Percentiles rank a stretch among this genome's conserved stretches.
phyloP scores from a whole-genome alignment of 2,113 vertebrate species.

The Labeo catla region DNA sequence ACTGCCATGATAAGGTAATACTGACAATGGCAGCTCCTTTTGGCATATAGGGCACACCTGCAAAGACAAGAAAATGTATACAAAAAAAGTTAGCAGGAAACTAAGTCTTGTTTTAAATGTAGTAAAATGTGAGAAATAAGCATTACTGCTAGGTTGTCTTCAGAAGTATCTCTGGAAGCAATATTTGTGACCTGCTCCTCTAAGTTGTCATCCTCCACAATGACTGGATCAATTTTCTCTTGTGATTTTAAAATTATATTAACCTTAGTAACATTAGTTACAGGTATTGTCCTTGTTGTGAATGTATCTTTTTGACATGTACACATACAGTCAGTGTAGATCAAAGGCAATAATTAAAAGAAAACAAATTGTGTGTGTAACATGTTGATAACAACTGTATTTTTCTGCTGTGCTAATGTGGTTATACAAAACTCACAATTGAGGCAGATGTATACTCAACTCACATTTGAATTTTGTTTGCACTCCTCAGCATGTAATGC shows the following conservation, averaged over 20 bases:
- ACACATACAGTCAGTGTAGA: not conserved
- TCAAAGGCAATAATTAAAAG: too few relatives aligned
- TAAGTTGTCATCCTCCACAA: not conserved
- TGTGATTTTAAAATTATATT: not conserved
- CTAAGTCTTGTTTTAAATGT: not conserved
- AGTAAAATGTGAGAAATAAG: not conserved
- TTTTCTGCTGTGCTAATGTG: not conserved
- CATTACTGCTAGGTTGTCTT: conserved; percentile 7
- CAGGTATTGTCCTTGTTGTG: not conserved
- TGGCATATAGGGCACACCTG: conserved; percentile 18
- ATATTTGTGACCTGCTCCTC: not conserved
- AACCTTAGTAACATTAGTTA: not conserved
- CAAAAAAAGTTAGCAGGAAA: not conserved
- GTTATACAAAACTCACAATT: not conserved
- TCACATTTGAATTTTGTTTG: conserved; percentile 27
- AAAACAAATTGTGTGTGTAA: not conserved
- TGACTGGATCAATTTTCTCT: not conserved
- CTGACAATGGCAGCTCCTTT: not conserved
- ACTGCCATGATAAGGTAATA: conserved; percentile 3
- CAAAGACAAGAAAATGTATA: not conserved
- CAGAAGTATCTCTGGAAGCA: not conserved
- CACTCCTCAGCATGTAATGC: conserved; percentile 14
- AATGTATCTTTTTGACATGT: not conserved
- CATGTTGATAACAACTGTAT: too few relatives aligned
- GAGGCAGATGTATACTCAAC: not conserved